phyloP scores from a whole-genome alignment of 2,113 vertebrate genomes.

The Nymphicus hollandicus region DNA sequence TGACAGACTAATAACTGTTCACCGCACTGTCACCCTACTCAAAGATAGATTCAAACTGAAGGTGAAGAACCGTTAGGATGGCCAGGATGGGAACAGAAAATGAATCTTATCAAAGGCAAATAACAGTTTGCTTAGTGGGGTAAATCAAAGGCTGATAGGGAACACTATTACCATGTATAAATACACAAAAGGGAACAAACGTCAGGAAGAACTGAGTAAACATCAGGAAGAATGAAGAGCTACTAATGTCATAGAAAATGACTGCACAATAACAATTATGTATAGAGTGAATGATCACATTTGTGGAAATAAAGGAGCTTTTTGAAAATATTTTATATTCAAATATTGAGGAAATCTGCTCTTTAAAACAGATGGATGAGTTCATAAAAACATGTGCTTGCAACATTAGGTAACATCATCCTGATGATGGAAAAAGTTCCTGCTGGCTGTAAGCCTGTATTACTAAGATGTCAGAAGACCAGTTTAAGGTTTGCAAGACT shows the following conservation, averaged over 20 bases:
- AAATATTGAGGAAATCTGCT: not conserved
- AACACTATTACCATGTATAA: not conserved
- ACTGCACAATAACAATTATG: not conserved
- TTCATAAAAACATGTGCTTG: not conserved
- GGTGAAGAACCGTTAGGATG: not conserved
- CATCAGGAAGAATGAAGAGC: not conserved
- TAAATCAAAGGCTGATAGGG: not conserved
- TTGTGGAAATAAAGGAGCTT: not conserved
- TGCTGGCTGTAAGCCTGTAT: not conserved
- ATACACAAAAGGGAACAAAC: not conserved
- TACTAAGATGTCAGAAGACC: not conserved
- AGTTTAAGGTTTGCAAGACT: not conserved
- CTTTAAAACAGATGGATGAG: not conserved
- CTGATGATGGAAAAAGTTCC: not conserved
- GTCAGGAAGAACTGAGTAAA: not conserved
- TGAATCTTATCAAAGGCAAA: not conserved
- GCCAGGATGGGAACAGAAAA: not conserved
- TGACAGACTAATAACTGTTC: slow-evolving; percentile 8
- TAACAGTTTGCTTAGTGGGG: not conserved
- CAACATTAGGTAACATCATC: not conserved
- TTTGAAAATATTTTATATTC: not conserved
- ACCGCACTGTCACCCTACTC: not conserved
- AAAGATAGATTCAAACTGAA: not conserved
- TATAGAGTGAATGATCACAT: not conserved
- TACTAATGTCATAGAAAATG: not conserved